Conservation (phyloP, 2,113 vertebrate species). For the Mirza zaza region DNA sequence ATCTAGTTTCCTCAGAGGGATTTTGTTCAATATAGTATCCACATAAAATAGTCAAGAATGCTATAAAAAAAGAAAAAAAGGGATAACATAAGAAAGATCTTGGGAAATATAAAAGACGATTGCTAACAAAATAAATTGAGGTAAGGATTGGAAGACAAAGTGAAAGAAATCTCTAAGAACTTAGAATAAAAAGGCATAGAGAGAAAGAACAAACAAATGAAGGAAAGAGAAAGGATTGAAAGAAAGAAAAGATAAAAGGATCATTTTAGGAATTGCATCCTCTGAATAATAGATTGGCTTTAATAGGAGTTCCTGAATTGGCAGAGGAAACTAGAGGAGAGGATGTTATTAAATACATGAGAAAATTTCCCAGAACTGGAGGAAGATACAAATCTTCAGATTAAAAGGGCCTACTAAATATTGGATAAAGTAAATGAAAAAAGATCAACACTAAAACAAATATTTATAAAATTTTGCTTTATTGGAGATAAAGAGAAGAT, state of each 20-base stretch:
- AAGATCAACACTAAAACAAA: background rate
- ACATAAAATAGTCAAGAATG: background rate
- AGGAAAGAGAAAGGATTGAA: background rate
- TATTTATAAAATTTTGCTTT: background rate
- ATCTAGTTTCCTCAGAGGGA: background rate
- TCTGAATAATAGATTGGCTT: background rate
- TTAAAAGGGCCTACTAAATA: background rate
- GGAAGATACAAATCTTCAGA: background rate
- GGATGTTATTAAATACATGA: background rate
- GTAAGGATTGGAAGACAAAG: background rate
- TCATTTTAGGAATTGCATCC: background rate
- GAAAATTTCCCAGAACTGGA: background rate
- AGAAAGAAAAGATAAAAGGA: background rate
- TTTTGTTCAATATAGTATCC: background rate
- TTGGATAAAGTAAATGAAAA: background rate
- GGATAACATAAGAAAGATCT: background rate
- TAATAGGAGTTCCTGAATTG: background rate
- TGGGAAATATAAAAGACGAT: background rate
- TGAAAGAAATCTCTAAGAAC: background rate
- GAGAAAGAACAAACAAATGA: background rate
- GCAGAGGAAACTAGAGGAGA: background rate
- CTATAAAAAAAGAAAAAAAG: background rate
- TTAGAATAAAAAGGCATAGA: background rate
- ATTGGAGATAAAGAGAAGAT: background rate
- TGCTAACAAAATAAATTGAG: background rate